Percentiles rank a stretch among this genome's conserved stretches.
Conservation (phyloP, 1,140 invertebrate genomes). For the Liolophura sinensis region DNA sequence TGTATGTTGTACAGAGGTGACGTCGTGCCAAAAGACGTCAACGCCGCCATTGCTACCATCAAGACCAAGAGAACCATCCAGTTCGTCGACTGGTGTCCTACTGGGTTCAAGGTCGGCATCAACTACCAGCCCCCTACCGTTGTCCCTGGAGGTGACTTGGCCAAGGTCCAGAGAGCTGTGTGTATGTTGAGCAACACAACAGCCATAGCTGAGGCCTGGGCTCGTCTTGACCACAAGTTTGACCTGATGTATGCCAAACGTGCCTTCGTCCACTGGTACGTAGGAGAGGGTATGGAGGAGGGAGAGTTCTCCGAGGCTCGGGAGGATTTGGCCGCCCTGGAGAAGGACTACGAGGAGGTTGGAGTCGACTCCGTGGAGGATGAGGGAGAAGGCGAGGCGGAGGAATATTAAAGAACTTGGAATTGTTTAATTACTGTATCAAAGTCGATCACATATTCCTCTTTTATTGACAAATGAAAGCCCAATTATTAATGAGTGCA, state of each 20-base stretch:
- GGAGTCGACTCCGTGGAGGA: conserved; percentile 67
- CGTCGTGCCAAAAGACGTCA: conserved; percentile 72
- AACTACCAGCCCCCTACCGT: conserved; percentile 64
- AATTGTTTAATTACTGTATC: too few species aligned
- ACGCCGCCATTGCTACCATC: conserved; percentile 80
- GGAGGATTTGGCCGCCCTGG: conserved; percentile 71
- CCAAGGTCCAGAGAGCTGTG: conserved; percentile 66
- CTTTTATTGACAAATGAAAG: too few species aligned
- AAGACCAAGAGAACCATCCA: conserved; percentile 80
- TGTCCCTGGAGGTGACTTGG: conserved; percentile 73
- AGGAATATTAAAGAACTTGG: too few species aligned
- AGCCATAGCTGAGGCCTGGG: conserved; percentile 79
- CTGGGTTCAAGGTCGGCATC: conserved; percentile 63
- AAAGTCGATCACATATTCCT: too few species aligned
- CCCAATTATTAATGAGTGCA: too few species aligned
- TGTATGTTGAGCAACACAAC: conserved; percentile 81
- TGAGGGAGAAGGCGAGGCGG: too few species aligned
- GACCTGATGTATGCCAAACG: conserved; percentile 79
- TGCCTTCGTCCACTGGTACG: conserved; percentile 52
- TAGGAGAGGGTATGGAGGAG: conserved; percentile 72
- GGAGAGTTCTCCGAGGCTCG: conserved; percentile 73
- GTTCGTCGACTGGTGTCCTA: conserved; percentile 91
- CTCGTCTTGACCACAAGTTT: conserved; percentile 71
- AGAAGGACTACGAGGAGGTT: conserved; percentile 69
- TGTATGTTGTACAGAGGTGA: conserved; percentile 47